Base-by-base conservation (phyloP, 37 sponge, comb jelly and placozoan genomes). In the Aphrocallistes beatrix region DNA sequence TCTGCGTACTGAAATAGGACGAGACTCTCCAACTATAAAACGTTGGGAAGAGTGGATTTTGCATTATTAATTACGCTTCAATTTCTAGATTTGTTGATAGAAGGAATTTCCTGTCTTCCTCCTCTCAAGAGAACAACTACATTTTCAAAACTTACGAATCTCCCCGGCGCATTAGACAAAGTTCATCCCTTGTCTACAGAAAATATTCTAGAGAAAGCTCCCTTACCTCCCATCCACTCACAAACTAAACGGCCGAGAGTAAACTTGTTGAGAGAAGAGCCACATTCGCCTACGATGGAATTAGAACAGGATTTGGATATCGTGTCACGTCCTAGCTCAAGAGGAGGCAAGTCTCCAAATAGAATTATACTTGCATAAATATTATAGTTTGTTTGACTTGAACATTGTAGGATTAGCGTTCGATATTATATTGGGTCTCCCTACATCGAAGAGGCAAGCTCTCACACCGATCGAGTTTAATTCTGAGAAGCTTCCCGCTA, bases 31-130 rank as follows among this genome's bases (percentile, higher is more conserved):
- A n/a, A n/a, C n/a, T n/a, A n/a, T n/a, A n/a, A n/a, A n/a, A n/a
- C n/a, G n/a, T n/a, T n/a, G n/a, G n/a, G n/a, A n/a, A n/a, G n/a
- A n/a, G n/a, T n/a, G n/a, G n/a, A n/a, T n/a, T n/a, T n/a, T n/a
- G n/a, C n/a, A n/a, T n/a, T n/a, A n/a, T n/a, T n/a, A n/a, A n/a
- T n/a, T n/a, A n/a, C 13, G 6, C 6, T 42, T 42, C 10, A 42
- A 42, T 60, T 19, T 60, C n/a, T 60, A 60, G 75, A 60, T 32
- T 60, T 60, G 75, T 60, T 13, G 75, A 60, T 60, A 60, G 75
- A 21, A 60, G 75, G 75, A 13, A 60, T 13, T 60, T 19, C 8
- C 8, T 60, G 3, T 60, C 75, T 19, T 3, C 75, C 75, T 60
- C 75, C 75, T 6, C 10, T 19, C 6, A 3, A 28, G 34, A 60